Base-by-base conservation (phyloP, 2,888 invertebrate species). In the Himalopsyche japonica region DNA sequence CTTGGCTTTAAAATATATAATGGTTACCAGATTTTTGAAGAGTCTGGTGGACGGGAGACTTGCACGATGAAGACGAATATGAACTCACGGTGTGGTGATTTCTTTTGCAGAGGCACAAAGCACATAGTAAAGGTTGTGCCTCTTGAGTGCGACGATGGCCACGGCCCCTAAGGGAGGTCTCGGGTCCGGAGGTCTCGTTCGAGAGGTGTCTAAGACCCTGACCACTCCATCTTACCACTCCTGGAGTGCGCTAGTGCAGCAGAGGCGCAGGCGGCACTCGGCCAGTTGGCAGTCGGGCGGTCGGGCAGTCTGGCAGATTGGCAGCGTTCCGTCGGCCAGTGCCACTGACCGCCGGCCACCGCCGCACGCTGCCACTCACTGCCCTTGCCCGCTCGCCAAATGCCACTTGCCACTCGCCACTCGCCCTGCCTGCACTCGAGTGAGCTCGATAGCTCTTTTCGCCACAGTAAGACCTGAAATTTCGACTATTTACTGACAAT, bases 71-170 rank as follows among this genome's bases (percentile, higher is more conserved):
- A 57, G 57, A 57, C 57, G 57, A 24, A 24, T 24, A 80, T 78
- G 85, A 84, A 85, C 84, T 86, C 84, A 86, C 87, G 85, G 80
- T 80, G 77, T 86, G 87, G 86, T 85, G 86, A 85, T 87, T 87
- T 87, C 84, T 86, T 87, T 85, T 87, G 83, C 87, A 87, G 87
- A 87, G 87, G 87, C 87, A 87, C 87, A 86, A 85, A 85, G 86
- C 87, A 83, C 87, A 82, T 81, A 76, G 86, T 85, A 81, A 81
- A 70, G 83, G 81, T 84, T 86, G 86, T 86, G 86, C 86, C 87
- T 87, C 87, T 87, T 79, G 83, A 83, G 80, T 76, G 85, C 84
- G 82, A 80, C 57, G 20, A 57, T 57, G 57, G 57, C 57, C 81
- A 81, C 78, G 83, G 81, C 81, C 82, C 81, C 80, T 49, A 85